A percentile compares a stretch with the other conserved stretches of the same genome.
phyloP scores from a whole-genome alignment of 2,888 invertebrate species.

The Nemotelus nigrinus region DNA sequence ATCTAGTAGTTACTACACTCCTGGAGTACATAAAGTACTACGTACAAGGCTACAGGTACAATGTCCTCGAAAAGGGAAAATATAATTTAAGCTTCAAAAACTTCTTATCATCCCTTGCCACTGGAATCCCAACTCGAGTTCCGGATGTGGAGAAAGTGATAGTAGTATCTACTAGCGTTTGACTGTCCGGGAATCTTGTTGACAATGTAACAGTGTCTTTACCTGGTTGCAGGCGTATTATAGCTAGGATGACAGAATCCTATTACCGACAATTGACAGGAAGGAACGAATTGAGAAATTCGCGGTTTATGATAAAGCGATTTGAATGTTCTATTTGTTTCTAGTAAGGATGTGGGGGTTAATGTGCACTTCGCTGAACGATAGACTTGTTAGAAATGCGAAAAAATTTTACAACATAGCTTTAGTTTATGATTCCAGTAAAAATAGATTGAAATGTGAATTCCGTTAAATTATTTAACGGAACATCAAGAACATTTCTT shows the following conservation, averaged over 20 bases:
- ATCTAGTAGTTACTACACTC: slow-evolving; percentile 12
- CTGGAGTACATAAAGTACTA: background rate
- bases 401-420: too few relatives aligned
- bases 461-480: too few relatives aligned
- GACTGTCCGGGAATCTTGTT: too few relatives aligned
- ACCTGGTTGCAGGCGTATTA: background rate
- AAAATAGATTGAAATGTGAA: too few relatives aligned
- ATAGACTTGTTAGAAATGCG: too few relatives aligned
- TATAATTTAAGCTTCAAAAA: slow-evolving; percentile 24
- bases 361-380: too few relatives aligned
- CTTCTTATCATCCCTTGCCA: slow-evolving; percentile 9
- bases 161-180: background rate
- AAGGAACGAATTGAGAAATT: background rate
- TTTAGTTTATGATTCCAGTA: too few relatives aligned
- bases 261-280: background rate
- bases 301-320: too few relatives aligned
- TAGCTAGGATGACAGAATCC: background rate
- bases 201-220: background rate
- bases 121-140: background rate
- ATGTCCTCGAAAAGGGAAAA: slow-evolving; percentile 32
- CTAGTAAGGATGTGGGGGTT: too few relatives aligned
- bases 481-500: too few relatives aligned
- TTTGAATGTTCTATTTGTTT: too few relatives aligned
- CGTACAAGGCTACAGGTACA: slow-evolving; percentile 17
- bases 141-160: slow-evolving; percentile 2